A percentile compares a stretch with the other conserved stretches of the same genome.
These are phyloP conservation scores for Branchellion lobata DNA, from an alignment of 2,888 invertebrate species.

Conservation along the genomic window DNA sequence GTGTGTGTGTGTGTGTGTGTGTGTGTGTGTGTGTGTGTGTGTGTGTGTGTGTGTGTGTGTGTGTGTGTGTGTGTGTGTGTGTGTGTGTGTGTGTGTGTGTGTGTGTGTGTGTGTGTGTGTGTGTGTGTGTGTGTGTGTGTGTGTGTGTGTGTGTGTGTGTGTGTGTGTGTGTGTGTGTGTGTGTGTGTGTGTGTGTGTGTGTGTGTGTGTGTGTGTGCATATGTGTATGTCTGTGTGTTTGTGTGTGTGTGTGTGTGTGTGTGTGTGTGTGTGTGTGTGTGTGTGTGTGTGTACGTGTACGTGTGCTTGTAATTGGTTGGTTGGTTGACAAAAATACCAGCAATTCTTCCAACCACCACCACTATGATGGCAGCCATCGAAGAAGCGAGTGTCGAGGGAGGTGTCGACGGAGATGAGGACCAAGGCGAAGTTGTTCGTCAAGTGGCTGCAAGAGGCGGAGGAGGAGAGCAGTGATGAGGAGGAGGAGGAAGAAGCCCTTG, in stretches of 20 bases:
- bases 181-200: slow-evolving; percentile 22
- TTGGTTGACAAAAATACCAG: too few species aligned
- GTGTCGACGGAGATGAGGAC: slow-evolving; percentile 85
- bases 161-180: slow-evolving; percentile 18
- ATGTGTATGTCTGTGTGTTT: slow-evolving; percentile 10
- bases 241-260: slow-evolving; percentile 11
- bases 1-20: too few species aligned
- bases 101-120: slow-evolving; percentile 36
- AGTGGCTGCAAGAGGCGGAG: slow-evolving; percentile 90
- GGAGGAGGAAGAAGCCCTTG: slow-evolving; percentile 70
- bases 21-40: too few species aligned
- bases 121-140: slow-evolving; percentile 41
- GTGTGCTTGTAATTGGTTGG: too few species aligned
- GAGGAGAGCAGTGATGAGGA: slow-evolving; percentile 80
- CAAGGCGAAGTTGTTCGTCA: slow-evolving; percentile 87
- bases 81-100: slow-evolving; percentile 41
- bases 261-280: slow-evolving; percentile 23
- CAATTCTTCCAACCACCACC: too few species aligned
- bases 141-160: slow-evolving; percentile 9
- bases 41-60: too few species aligned
- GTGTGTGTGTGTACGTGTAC: slow-evolving; percentile 3
- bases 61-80: slow-evolving; percentile 33
- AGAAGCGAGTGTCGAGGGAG: slow-evolving; percentile 83
- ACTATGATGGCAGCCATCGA: slow-evolving; percentile 64
- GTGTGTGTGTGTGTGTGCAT: slow-evolving; percentile 19